Evolutionary conservation across 2,888 invertebrate genomes (phyloP).

Genomic region (Dichetophora obliterata): DNA sequence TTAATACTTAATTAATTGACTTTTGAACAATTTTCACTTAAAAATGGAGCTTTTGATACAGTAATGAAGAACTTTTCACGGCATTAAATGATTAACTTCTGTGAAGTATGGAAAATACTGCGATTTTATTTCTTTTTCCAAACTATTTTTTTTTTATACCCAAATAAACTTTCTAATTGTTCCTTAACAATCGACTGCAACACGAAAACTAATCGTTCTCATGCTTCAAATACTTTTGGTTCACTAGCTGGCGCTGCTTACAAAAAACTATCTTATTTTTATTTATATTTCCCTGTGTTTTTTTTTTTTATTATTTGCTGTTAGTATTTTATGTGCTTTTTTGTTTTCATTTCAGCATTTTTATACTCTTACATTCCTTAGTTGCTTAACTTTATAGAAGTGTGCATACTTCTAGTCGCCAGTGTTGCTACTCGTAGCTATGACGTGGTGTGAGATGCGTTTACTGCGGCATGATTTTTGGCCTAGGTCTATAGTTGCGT

Average conservation of each 20-base stretch:
- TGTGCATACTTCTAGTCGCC: neutral
- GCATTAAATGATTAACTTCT: neutral
- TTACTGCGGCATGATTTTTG: neutral
- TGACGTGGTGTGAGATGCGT: neutral
- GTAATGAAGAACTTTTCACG: neutral
- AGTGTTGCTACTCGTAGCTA: neutral
- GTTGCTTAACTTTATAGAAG: neutral
- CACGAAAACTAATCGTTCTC: conserved; percentile 37
- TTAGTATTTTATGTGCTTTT: conserved; percentile 20
- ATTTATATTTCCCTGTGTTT: too few species aligned
- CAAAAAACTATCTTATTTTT: neutral
- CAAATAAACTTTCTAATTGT: neutral
- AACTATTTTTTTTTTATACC: neutral
- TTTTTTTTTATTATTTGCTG: conserved; percentile 22
- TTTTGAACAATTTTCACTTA: neutral
- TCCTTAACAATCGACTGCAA: conserved; percentile 40
- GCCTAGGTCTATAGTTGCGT: neutral
- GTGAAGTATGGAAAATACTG: neutral
- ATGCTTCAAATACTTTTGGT: neutral
- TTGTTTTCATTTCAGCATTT: neutral
- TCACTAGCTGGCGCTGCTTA: conserved; percentile 3
- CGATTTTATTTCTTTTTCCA: neutral
- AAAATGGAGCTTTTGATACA: neutral
- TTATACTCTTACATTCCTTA: neutral
- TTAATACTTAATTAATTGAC: neutral